Percentiles rank a stretch among this genome's conserved stretches.
Evolutionary conservation across 1,140 invertebrate genomes (phyloP).

Genomic region (Heliconius nattereri): DNA sequence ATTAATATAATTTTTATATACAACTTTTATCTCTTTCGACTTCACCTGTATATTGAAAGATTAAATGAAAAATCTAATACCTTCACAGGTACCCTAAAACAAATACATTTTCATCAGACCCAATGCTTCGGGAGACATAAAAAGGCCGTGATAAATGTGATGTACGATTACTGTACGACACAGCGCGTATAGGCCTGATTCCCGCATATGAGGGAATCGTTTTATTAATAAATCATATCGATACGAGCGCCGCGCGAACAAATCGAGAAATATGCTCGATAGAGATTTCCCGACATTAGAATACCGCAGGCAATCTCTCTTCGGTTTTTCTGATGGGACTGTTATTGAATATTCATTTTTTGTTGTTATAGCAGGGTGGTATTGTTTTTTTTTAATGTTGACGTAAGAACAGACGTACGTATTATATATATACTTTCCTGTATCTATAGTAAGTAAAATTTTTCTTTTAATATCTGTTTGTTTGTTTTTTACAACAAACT

Average conservation of each 20-base stretch:
- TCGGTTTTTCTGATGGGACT: slow-evolving; percentile 29
- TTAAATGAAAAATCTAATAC: neutral
- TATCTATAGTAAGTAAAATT: no score
- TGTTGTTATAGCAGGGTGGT: neutral
- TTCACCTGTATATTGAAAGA: neutral
- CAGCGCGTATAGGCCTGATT: neutral
- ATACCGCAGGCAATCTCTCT: slow-evolving; percentile 31
- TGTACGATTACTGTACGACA: neutral
- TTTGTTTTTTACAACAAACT: no score
- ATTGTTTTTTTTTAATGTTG: neutral
- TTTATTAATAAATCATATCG: slow-evolving; percentile 61
- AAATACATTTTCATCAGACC: neutral
- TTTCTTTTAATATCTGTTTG: no score
- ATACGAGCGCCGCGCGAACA: slow-evolving; percentile 50
- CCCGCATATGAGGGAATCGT: slow-evolving; percentile 39
- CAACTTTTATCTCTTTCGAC: neutral
- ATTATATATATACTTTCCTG: no score
- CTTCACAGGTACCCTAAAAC: neutral
- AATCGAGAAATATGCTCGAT: slow-evolving; percentile 66
- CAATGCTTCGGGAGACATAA: neutral
- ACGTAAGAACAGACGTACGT: neutral
- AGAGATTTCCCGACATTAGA: slow-evolving; percentile 53
- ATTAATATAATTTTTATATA: no score
- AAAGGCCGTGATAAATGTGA: neutral
- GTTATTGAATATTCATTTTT: slow-evolving; percentile 20